A percentile compares a stretch with the other conserved stretches of the same genome.
These are phyloP conservation scores for Portunus trituberculatus DNA, from an alignment of 1,140 invertebrate species.

Conservation along the genomic window DNA sequence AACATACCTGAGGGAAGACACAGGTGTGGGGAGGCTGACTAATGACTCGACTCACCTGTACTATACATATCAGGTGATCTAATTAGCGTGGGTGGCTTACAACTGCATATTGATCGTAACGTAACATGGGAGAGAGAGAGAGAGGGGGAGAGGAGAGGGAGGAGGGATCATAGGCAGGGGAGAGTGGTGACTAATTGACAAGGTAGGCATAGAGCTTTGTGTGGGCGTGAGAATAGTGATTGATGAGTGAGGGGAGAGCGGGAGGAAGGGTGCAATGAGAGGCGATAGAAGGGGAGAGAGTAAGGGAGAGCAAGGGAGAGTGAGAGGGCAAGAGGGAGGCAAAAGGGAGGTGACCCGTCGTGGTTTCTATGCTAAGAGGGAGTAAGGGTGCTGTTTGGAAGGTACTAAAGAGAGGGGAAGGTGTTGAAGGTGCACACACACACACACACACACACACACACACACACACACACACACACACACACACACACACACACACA, in stretches of 20 bases:
- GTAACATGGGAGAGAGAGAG: background rate
- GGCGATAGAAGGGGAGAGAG: background rate
- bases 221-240: background rate
- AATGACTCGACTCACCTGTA: background rate
- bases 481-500: constrained; percentile 53
- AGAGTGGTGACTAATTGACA: background rate
- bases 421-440: background rate
- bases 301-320: background rate
- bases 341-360: background rate
- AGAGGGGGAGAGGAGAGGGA: background rate
- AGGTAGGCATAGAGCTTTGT: background rate
- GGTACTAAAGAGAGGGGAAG: no score
- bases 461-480: constrained; percentile 27
- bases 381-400: no score
- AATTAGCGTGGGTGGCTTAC: background rate
- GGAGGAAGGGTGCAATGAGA: background rate
- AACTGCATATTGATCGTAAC: background rate
- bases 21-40: background rate
- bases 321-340: background rate
- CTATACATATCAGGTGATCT: background rate
- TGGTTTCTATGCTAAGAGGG: no score
- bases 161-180: background rate
- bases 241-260: background rate
- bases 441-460: constrained; percentile 37
- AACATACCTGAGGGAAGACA: background rate